phyloP scores from a whole-genome alignment of 1,140 invertebrate genomes.

The Propsilocerus akamusi region DNA sequence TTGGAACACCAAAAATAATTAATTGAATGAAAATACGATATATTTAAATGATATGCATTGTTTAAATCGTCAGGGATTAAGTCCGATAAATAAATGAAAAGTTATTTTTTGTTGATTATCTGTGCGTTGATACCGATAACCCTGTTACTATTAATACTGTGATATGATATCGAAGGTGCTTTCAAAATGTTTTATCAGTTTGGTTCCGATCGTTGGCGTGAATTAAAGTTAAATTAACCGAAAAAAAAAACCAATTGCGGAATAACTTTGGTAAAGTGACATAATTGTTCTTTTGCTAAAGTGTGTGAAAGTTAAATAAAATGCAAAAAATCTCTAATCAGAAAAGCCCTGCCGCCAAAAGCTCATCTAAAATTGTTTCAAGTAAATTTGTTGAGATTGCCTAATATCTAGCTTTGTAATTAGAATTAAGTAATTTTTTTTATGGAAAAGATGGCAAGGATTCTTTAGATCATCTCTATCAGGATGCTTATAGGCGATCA shows the following conservation, averaged over 20 bases:
- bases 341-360: neutral
- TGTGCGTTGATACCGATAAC: too few species aligned
- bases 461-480: slow-evolving; percentile 29
- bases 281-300: neutral
- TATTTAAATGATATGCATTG: too few species aligned
- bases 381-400: neutral
- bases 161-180: neutral
- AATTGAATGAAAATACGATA: too few species aligned
- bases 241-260: neutral
- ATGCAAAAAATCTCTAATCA: neutral
- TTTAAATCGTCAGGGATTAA: too few species aligned
- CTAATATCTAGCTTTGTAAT: neutral
- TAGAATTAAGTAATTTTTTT: neutral
- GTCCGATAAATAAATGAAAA: too few species aligned
- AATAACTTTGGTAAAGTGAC: neutral
- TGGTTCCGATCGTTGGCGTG: neutral
- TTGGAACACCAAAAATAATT: too few species aligned
- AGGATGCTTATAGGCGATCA: slow-evolving; percentile 44
- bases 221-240: neutral
- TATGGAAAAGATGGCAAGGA: slow-evolving; percentile 11
- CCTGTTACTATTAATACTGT: too few species aligned
- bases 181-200: neutral
- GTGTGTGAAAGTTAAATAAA: neutral
- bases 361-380: neutral
- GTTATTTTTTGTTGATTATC: too few species aligned